Evolutionary conservation across 2,797 vertebrate genomes (phyloP).

Genomic region (Dendrocincla fuliginosa): DNA sequence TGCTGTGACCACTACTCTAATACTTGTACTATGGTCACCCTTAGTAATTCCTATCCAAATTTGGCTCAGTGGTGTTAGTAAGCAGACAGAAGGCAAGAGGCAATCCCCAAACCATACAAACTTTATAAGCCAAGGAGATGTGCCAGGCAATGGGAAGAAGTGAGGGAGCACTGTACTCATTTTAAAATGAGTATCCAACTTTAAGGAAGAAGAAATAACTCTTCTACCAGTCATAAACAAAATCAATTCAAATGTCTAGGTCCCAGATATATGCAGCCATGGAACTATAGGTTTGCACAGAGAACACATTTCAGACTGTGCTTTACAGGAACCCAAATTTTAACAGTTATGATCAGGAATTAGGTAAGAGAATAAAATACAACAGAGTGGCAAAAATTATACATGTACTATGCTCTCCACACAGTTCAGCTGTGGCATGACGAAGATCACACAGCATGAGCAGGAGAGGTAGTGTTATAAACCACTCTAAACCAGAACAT

Average conservation of each 20-base stretch:
- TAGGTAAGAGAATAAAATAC: background rate
- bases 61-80: background rate
- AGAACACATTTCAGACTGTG: background rate
- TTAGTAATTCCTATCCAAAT: background rate
- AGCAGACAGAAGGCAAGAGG: background rate
- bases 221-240: background rate
- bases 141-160: background rate
- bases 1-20: background rate
- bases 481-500: background rate
- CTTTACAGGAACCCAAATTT: background rate
- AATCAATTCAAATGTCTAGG: background rate
- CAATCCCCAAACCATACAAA: background rate
- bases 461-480: background rate
- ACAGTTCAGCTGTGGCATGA: background rate
- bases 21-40: background rate
- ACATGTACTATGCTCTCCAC: rapidly evolving
- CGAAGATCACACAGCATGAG: background rate
- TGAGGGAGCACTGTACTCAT: background rate
- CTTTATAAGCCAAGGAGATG: background rate
- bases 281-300: background rate
- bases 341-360: background rate
- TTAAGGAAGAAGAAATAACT: background rate
- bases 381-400: background rate
- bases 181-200: background rate
- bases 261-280: background rate